Conservation (phyloP, 2,113 vertebrate species). For the Siniperca knerii region DNA sequence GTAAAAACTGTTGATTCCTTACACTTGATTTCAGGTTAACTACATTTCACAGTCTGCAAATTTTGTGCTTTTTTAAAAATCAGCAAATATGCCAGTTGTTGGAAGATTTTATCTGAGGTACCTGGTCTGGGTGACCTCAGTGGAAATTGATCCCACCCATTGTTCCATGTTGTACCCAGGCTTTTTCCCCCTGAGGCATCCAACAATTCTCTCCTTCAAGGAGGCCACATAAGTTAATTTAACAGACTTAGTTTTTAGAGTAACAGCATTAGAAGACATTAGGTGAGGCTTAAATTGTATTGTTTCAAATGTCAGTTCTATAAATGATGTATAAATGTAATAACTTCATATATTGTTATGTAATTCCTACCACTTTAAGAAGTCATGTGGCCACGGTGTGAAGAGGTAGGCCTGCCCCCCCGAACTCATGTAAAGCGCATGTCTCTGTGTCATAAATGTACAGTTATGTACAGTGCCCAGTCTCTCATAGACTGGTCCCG, state of each 20-base stretch:
- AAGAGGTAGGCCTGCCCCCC: neutral
- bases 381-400: neutral
- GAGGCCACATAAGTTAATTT: neutral
- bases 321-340: too few species aligned
- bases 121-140: neutral
- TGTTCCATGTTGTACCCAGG: neutral
- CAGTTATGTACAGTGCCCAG: neutral
- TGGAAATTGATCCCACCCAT: neutral
- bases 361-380: neutral
- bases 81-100: neutral
- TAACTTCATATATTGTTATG: neutral
- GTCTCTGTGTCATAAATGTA: conserved; percentile 31
- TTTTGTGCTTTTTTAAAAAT: neutral
- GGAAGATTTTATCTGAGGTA: neutral
- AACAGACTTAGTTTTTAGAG: neutral
- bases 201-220: neutral
- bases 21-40: neutral
- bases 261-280: neutral
- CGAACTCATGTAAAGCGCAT: neutral
- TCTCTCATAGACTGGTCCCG: neutral
- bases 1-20: neutral
- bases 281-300: neutral
- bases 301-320: neutral
- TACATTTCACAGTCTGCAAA: neutral
- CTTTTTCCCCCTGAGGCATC: neutral